Evolutionary conservation across 2,797 vertebrate genomes (phyloP).

Genomic region (Oryzias dopingdopingensis): DNA sequence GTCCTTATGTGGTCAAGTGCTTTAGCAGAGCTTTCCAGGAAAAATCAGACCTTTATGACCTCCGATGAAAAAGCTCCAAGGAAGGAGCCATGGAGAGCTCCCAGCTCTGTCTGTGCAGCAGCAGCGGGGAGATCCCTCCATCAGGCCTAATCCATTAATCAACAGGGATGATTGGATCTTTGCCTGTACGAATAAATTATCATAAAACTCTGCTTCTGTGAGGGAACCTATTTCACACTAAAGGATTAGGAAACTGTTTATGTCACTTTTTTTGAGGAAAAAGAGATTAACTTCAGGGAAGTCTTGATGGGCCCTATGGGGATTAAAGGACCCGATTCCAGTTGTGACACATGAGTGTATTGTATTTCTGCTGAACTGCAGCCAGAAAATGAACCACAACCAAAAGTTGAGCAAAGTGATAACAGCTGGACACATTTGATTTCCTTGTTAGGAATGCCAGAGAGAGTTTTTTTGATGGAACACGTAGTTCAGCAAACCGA

Average conservation of each 20-base stretch:
- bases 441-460: constrained; percentile 50
- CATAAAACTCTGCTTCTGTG: constrained; percentile 20
- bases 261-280: constrained; percentile 19
- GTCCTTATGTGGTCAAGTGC: constrained; percentile 82
- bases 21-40: constrained; percentile 57
- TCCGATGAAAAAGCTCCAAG: constrained; percentile 37
- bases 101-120: constrained; percentile 2
- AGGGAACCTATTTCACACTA: constrained; percentile 37
- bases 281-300: constrained; percentile 16
- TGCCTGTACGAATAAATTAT: constrained; percentile 35
- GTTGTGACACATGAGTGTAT: background rate
- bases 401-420: constrained; percentile 21
- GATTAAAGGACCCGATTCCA: constrained; percentile 11
- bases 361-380: constrained; percentile 2
- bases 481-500: constrained; percentile 37
- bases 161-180: constrained; percentile 9
- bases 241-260: constrained; percentile 43
- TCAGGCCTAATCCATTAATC: constrained; percentile 31
- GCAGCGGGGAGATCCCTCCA: constrained; percentile 13
- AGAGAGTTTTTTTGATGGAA: constrained; percentile 27
- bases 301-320: constrained; percentile 5
- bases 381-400: constrained; percentile 18
- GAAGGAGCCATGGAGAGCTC: constrained; percentile 44
- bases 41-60: constrained; percentile 52
- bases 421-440: constrained; percentile 28